phyloP scores from a whole-genome alignment of 2,888 invertebrate genomes.

The Scaptomyza tumidula region DNA sequence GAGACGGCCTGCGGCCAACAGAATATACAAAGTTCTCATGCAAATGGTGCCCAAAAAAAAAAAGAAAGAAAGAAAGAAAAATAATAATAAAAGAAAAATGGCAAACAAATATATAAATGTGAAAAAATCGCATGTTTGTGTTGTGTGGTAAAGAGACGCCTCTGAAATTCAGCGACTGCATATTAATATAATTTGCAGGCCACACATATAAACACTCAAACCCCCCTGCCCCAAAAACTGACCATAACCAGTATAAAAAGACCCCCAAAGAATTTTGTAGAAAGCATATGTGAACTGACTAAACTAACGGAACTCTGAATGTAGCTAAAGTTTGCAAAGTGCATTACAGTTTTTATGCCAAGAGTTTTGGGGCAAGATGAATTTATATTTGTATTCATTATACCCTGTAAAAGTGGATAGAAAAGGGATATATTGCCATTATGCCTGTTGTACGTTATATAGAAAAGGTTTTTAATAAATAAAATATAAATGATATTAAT shows the following conservation, averaged over 20 bases:
- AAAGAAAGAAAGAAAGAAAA: constrained; percentile 9
- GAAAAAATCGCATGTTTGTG: constrained; percentile 51
- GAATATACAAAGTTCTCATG: constrained; percentile 51
- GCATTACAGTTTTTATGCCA: constrained; percentile 53
- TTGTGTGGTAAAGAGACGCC: constrained; percentile 14
- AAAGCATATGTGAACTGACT: constrained; percentile 34
- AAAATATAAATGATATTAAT: background rate
- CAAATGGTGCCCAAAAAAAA: constrained; percentile 39
- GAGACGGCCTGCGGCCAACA: constrained; percentile 25
- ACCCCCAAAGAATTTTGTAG: background rate
- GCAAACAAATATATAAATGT: constrained; percentile 23
- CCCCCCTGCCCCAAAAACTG: background rate
- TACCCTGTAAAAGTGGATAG: background rate
- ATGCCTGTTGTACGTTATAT: too few species aligned
- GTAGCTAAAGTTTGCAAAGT: constrained; percentile 49
- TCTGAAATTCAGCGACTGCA: constrained; percentile 69
- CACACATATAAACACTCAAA: constrained; percentile 11
- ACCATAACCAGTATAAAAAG: constrained; percentile 1
- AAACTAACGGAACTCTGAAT: constrained; percentile 24
- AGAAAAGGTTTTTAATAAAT: too few species aligned
- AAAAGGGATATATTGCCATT: constrained; percentile 6
- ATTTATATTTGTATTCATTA: constrained; percentile 40
- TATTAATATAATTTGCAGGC: constrained; percentile 82
- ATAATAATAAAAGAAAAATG: constrained; percentile 9
- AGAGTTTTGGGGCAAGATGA: constrained; percentile 36